Conservation (phyloP, 2,888 invertebrate genomes). For the Agonopterix heracliana region DNA sequence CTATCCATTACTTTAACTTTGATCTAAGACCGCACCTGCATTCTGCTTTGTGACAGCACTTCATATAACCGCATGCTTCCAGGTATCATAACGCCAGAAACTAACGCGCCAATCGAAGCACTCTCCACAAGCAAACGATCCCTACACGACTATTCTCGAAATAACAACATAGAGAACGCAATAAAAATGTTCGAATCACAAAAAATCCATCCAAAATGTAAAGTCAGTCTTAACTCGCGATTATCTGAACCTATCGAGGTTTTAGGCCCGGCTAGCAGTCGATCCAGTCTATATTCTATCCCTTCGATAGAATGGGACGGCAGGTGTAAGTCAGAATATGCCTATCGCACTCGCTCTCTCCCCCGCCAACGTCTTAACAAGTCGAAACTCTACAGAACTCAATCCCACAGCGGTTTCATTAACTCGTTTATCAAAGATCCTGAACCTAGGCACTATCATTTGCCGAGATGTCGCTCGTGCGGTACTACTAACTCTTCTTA, state of each 20-base stretch:
- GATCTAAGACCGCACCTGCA: no score
- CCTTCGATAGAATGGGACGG: conserved; percentile 61
- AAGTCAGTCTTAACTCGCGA: conserved; percentile 41
- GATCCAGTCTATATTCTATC: conserved; percentile 55
- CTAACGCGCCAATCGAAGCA: conserved; percentile 22
- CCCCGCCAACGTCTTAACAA: conserved; percentile 29
- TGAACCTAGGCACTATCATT: conserved; percentile 58
- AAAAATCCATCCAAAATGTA: conserved; percentile 47
- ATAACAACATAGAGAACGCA: conserved; percentile 42
- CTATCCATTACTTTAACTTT: no score
- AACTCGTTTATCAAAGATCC: conserved; percentile 56
- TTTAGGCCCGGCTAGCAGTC: conserved; percentile 30
- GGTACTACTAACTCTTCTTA: conserved; percentile 39
- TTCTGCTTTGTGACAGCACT: no score
- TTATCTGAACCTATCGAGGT: conserved; percentile 1
- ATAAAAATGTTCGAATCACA: conserved; percentile 39
- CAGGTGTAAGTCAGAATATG: conserved; percentile 39
- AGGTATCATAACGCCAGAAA: conserved; percentile 41
- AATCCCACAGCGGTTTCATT: conserved; percentile 60
- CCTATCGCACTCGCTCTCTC: conserved; percentile 41
- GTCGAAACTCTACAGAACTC: conserved; percentile 45
- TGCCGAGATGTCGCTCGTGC: conserved; percentile 53
- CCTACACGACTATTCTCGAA: conserved; percentile 48
- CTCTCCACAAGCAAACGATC: conserved; percentile 39
- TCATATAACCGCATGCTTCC: conserved; percentile 20